Evolutionary conservation across 2,888 invertebrate genomes (phyloP), one percentile per base, ranked within the genome.

Genomic region (Elmis aenea): DNA sequence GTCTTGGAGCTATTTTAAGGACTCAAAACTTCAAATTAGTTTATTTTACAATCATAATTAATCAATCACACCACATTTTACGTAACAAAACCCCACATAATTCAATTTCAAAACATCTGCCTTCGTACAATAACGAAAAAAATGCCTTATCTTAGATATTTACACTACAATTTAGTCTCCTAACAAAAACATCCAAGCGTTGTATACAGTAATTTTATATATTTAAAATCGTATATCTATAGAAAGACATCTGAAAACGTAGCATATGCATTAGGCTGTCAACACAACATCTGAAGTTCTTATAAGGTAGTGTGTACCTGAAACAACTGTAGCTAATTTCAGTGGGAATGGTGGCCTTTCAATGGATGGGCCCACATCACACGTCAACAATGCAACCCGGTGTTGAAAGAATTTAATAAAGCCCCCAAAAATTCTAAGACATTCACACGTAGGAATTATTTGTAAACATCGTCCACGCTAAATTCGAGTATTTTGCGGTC

Each of bases 271-370:
- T 57, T 55, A 56, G 55, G 54, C 61, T 59, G 61, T 58, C 61
- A 59, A 50, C 53, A 45, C 38, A 45, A 42, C 57, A 54, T 57
- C 59, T 38, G 20, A 38, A 54, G 54, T 52, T 40, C 40, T 42
- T 47, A 48, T 43, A 52, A 51, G 42, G 33, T 43, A 38, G 46
- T 52, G 54, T 33, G 42, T 42, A 42, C 42, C 42, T 62, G 59
- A 63, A 61, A 63, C 61, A 63, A 63, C 59, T 62, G 63, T 53
- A 52, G 63, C 62, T 60, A 63, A 63, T 63, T 63, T 61, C 35
- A 46, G 45, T 47, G 51, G 54, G 57, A 50, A 52, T 35, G 27
- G 28, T 21, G 43, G 43, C 33, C 33, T 35, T 41, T 37, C 46
- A 46, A 47, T 46, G 45, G 49, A 42, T 18, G 38, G 45, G 51